Percentiles rank a stretch among this genome's conserved stretches.
These are phyloP conservation scores for Siderastrea siderea DNA, from an alignment of 92 coral and sea anemone genomes.

Conservation along the genomic window DNA sequence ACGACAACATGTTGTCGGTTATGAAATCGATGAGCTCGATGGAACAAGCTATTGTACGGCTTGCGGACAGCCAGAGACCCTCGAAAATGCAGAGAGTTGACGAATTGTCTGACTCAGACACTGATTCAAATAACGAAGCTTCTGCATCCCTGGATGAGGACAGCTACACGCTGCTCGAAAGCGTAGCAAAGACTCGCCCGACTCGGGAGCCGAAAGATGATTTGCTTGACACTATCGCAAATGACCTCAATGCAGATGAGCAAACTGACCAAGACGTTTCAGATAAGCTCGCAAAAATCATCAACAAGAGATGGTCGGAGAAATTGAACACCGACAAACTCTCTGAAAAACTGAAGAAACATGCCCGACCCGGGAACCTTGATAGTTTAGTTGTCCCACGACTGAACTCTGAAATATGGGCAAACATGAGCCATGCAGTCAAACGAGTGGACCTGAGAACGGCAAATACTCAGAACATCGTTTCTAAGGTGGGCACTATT, in stretches of 20 bases:
- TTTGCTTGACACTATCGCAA: no score
- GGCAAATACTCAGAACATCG: slow-evolving; percentile 38
- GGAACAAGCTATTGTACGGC: background rate
- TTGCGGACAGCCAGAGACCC: slow-evolving; percentile 2
- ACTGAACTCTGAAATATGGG: slow-evolving; percentile 43
- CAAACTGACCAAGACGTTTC: no score
- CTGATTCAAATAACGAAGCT: background rate
- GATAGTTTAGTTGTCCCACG: slow-evolving; percentile 7
- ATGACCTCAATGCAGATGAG: no score
- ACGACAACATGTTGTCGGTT: slow-evolving; percentile 3
- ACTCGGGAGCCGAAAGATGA: slow-evolving; percentile 30
- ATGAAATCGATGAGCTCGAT: background rate
- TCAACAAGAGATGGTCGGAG: slow-evolving; percentile 31
- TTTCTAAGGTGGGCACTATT: slow-evolving; percentile 50
- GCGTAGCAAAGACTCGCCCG: background rate
- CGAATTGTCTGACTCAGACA: slow-evolving; percentile 16
- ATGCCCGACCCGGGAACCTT: slow-evolving; percentile 45
- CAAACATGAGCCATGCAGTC: slow-evolving; percentile 20
- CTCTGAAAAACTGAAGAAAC: slow-evolving; percentile 29
- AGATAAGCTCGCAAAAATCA: no score
- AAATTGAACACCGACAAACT: slow-evolving; percentile 12
- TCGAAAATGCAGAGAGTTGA: background rate
- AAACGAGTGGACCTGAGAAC: slow-evolving; percentile 45
- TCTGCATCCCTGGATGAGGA: background rate
- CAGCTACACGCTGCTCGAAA: background rate